Evolutionary conservation across 2,888 invertebrate genomes (phyloP).

Genomic region (Hymenopus coronatus): DNA sequence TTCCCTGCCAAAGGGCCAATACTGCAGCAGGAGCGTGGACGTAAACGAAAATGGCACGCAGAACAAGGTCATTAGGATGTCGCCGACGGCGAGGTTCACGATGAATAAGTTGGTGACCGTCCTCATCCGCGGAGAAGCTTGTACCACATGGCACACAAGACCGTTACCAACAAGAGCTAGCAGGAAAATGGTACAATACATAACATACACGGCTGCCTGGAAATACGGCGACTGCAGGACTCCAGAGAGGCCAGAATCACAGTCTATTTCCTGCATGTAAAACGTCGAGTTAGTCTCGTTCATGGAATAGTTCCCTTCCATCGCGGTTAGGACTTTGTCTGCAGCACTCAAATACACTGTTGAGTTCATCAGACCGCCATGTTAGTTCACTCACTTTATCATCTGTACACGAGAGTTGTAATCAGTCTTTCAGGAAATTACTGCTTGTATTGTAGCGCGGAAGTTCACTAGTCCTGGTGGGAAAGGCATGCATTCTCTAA

Average conservation of each 20-base stretch:
- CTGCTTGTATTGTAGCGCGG: background rate
- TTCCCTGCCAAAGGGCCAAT: conserved; percentile 84
- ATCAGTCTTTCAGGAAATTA: background rate
- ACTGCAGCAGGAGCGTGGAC: conserved; percentile 71
- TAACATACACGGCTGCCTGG: conserved; percentile 62
- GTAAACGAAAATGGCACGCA: conserved; percentile 90
- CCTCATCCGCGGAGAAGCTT: conserved; percentile 79
- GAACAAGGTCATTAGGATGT: conserved; percentile 84
- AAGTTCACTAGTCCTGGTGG: background rate
- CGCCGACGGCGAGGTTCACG: conserved; percentile 83
- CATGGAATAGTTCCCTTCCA: background rate
- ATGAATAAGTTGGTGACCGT: conserved; percentile 93
- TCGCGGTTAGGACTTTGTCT: background rate
- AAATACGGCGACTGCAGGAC: conserved; percentile 47
- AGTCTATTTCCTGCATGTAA: background rate
- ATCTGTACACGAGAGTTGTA: background rate
- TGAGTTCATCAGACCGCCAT: background rate
- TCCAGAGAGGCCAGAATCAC: background rate
- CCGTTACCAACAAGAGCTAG: conserved; percentile 65
- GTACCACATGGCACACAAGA: conserved; percentile 80
- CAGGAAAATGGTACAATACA: conserved; percentile 70
- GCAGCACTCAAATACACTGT: background rate
- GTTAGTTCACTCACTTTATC: background rate
- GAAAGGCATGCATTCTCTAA: background rate
- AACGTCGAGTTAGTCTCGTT: background rate